A percentile compares a stretch with the other conserved stretches of the same genome.
These are phyloP conservation scores for Sebastes fasciatus DNA, from an alignment of 2,113 vertebrate genomes.

Conservation along the genomic window DNA sequence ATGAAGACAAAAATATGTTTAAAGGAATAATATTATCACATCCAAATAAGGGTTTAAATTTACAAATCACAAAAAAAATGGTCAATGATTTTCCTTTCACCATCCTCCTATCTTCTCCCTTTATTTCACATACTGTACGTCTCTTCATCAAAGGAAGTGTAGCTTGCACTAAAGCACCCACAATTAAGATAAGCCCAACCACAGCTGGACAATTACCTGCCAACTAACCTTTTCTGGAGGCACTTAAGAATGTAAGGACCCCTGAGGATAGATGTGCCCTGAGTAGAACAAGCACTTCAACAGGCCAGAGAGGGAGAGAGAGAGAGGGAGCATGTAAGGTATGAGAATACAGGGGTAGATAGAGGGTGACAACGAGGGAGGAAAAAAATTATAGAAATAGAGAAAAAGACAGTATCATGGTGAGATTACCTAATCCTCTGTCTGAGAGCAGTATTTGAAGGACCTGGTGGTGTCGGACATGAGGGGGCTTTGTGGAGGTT, in stretches of 20 bases:
- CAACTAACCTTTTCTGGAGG: constrained; percentile 84
- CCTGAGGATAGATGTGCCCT: constrained; percentile 78
- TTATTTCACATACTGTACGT: constrained; percentile 57
- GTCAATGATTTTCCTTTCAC: constrained; percentile 7
- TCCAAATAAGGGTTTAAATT: not conserved
- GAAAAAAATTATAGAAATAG: constrained; percentile 64
- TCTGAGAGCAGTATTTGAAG: constrained; percentile 78
- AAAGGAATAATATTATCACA: not conserved
- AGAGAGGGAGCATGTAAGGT: constrained; percentile 46
- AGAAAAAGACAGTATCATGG: constrained; percentile 78
- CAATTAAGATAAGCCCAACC: constrained; percentile 83
- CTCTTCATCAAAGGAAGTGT: constrained; percentile 76
- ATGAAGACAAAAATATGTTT: not conserved
- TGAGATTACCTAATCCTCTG: constrained; percentile 83
- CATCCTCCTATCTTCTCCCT: constrained; percentile 37
- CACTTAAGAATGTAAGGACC: constrained; percentile 83
- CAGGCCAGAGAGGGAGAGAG: constrained; percentile 46
- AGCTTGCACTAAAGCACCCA: constrained; percentile 74
- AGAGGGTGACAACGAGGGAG: constrained; percentile 54
- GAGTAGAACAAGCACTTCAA: constrained; percentile 77
- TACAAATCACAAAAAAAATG: constrained; percentile 8
- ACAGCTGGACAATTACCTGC: constrained; percentile 85
- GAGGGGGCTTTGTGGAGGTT: constrained; percentile 77
- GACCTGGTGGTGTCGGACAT: constrained; percentile 76
- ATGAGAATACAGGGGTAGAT: constrained; percentile 55